Evolutionary conservation across 2,888 invertebrate species (phyloP), one percentile per base, ranked within the genome.

Genomic region (Agrochola lota): DNA sequence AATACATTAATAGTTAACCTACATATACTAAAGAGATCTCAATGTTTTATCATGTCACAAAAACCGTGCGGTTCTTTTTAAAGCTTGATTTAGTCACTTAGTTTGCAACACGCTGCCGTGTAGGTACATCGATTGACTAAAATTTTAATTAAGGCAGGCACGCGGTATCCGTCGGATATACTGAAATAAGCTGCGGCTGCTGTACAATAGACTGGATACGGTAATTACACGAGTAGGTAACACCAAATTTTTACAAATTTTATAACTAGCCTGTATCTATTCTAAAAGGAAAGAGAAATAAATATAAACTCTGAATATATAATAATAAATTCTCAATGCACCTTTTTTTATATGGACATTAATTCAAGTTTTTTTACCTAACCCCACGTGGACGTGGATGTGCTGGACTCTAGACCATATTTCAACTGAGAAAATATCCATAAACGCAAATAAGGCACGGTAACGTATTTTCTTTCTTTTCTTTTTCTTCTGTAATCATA

Each of bases 81-180:
- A 30, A 62, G 43, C 30, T 43, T 60, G 43, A 63, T 63, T 79
- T 57, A 57, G 11, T 40, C 11, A 40, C 9, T 49, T 23, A 55
- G 7, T 46, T 67, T 20, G 12, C 20, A n/a, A 57, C 30, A 43
- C 15, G 20, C n/a, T n/a, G 20, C 8, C 40, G 12, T 40, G 15
- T 43, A 26, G n/a, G 20, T 57, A 52, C 57, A 66, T 78, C 23
- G 64, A 73, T 59, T 52, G 63, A 52, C 81, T 59, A 66, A 57
- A 74, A 59, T 78, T 78, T 64, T 73, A 72, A 78, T 78, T 80
- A 80, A 78, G 74, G 74, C 43, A 35, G n/a, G 57, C 57, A 30
- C 40, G 30, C 26, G 23, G 49, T 80, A 12, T 43, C 55, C 17
- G 64, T 78, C 35, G 17, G 52, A 46, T 80, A 26, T 46, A 35